Percentiles rank a stretch among this genome's conserved stretches.
Conservation (phyloP, 2,888 invertebrate species). For the Spisula solida region DNA sequence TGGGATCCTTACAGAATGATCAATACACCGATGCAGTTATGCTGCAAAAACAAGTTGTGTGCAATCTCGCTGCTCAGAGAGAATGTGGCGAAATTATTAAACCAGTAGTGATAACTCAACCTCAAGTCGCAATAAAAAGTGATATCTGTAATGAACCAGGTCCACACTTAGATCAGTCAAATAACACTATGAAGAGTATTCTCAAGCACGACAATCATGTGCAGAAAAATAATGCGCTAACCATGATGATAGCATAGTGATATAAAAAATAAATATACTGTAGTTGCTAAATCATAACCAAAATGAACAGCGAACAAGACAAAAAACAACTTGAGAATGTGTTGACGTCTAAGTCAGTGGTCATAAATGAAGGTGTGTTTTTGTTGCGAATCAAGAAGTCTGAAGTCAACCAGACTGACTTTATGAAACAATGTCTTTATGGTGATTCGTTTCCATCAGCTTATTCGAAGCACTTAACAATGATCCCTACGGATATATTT, state of each 20-base stretch:
- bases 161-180: not conserved
- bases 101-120: constrained; percentile 30
- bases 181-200: not conserved
- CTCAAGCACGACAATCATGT: not conserved
- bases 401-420: constrained; percentile 14
- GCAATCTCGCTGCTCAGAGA: constrained; percentile 33
- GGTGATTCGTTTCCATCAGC: constrained; percentile 36
- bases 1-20: constrained; percentile 24
- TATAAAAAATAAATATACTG: not conserved
- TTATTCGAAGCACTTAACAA: constrained; percentile 22
- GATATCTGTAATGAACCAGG: not conserved
- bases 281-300: not conserved
- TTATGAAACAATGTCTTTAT: constrained; percentile 34
- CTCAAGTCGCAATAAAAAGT: not conserved
- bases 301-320: constrained; percentile 34
- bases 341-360: constrained; percentile 7
- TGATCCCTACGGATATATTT: constrained; percentile 36
- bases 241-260: not conserved
- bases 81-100: constrained; percentile 35
- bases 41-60: constrained; percentile 41
- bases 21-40: constrained; percentile 38
- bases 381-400: constrained; percentile 21
- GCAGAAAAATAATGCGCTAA: not conserved
- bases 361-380: constrained; percentile 35
- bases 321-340: constrained; percentile 19